Base-by-base conservation (phyloP, 2,888 invertebrate genomes). In the Ophion obscuratus region DNA sequence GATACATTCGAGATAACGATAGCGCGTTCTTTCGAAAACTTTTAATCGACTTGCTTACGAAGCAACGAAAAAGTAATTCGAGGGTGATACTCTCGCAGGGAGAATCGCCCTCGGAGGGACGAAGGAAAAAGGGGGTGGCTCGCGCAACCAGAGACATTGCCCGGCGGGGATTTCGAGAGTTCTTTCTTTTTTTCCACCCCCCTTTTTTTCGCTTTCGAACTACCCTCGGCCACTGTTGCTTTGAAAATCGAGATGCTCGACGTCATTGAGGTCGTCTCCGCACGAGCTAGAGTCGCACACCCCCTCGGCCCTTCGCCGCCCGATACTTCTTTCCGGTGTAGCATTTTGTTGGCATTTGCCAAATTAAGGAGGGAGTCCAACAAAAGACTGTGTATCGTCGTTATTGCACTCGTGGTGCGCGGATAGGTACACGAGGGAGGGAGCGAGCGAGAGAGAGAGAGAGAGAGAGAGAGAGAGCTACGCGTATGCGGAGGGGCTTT, bases 291-390 rank as follows among this genome's bases (percentile, higher is more conserved):
- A 57, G 9, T 20, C 57, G 61, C 75, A 66, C 75, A 68, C 79
- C 73, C 81, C 73, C 78, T 44, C 40, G 81, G 67, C 44, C 88
- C 85, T 88, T 88, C 87, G 86, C 82, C 78, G 80, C 80, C 40
- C 83, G 83, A 53, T 53, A 53, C 53, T 53, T 3, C 17, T 53
- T 84, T 86, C 62, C 74, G 17, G 68, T 86, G 90, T 91, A 92
- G 90, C 91, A 91, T 92, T 93, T 92, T 91, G 91, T 90, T 92
- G 91, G 92, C 91, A 93, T 93, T 93, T 92, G 92, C 91, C 89
- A 92, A 93, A 93, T 93, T 93, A 92, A 92, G 91, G 88, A 89
- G 89, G 90, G 89, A 85, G 88, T 77, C 84, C 73, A 68, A 90
- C 90, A 91, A 91, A 91, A 87, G 89, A 31, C 70, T 84, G 79